Evolutionary conservation across 2,797 vertebrate genomes (phyloP), one percentile per base, ranked within the genome.

Genomic region (Hippoglossus hippoglossus): DNA sequence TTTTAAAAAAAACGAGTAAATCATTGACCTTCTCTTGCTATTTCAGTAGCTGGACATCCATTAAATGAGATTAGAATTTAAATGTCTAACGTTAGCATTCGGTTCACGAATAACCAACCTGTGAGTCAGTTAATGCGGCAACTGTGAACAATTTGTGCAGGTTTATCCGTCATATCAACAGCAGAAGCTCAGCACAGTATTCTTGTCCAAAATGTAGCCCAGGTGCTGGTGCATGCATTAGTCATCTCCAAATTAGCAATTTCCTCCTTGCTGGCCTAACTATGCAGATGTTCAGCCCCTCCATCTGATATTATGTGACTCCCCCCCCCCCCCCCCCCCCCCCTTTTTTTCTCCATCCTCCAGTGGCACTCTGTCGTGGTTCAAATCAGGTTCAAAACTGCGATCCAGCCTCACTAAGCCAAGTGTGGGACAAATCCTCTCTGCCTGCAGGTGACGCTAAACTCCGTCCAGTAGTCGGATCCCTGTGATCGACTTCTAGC

Each of bases 371-470:
- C 34, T 47, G 28, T 36, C 49, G 41, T 54, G 53, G 69, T 64
- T 80, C 60, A 80, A 66, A 67, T 51, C 34, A 73, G 55, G 54
- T 64, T 83, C 63, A 67, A 70, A 73, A 76, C 47, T 1, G 6
- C 9, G 58, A 62, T 39, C 57, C 51, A 50, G 51, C 28, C 62
- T 78, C 52, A 66, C 31, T 70, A 78, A 86, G 71, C 65, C 50
- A n/a, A 64, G 71, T 54, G 70, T 24, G 57, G 62, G 54, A 66
- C 36, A 15, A 52, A 26, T 73, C 49, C 57, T 63, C 72, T 84
- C 63, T 80, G 63, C 71, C 85, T 84, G 31, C 67, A 80, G 86
- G 83, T 74, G 11, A 82, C 71, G 55, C 66, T 82, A 75, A 84
- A 87, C 74, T 79, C 71, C 60, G 76, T 69, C 57, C 80, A 77